Percentiles rank a stretch among this genome's conserved stretches.
Conservation (phyloP, 2,888 invertebrate genomes). For the Meiosimyza platycephala region DNA sequence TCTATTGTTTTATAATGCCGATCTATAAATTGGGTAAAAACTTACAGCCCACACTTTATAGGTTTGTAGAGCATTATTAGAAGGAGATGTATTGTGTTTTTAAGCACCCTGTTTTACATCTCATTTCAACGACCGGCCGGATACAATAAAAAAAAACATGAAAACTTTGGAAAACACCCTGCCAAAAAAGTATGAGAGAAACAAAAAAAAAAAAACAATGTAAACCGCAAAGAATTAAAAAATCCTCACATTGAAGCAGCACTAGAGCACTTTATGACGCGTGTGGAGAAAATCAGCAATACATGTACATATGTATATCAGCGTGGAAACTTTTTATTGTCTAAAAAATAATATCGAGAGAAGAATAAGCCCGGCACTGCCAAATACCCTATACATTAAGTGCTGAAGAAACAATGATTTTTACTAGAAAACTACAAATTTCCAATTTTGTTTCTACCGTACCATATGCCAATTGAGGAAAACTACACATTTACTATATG, state of each 20-base stretch:
- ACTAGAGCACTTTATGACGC: neutral
- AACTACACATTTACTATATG: slow-evolving; percentile 11
- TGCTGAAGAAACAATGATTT: slow-evolving; percentile 10
- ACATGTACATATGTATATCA: neutral
- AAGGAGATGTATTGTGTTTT: too few relatives aligned
- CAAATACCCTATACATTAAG: neutral
- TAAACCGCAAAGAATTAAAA: neutral
- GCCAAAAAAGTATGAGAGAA: neutral
- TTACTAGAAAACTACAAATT: slow-evolving; percentile 14
- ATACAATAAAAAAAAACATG: neutral
- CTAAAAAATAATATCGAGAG: neutral
- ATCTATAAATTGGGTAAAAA: too few relatives aligned
- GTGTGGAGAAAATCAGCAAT: neutral
- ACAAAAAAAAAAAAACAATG: neutral
- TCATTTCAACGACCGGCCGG: neutral
- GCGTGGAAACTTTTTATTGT: neutral
- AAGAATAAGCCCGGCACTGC: neutral
- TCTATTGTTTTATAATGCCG: too few relatives aligned
- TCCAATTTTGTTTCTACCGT: neutral
- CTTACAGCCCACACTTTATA: too few relatives aligned
- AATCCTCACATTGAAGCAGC: neutral
- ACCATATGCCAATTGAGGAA: neutral
- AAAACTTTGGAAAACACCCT: slow-evolving; percentile 20
- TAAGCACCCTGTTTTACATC: neutral
- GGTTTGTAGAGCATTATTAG: too few relatives aligned